These are phyloP conservation scores for Athalia rosae DNA, from an alignment of 2,888 invertebrate genomes.

Conservation along the genomic window DNA sequence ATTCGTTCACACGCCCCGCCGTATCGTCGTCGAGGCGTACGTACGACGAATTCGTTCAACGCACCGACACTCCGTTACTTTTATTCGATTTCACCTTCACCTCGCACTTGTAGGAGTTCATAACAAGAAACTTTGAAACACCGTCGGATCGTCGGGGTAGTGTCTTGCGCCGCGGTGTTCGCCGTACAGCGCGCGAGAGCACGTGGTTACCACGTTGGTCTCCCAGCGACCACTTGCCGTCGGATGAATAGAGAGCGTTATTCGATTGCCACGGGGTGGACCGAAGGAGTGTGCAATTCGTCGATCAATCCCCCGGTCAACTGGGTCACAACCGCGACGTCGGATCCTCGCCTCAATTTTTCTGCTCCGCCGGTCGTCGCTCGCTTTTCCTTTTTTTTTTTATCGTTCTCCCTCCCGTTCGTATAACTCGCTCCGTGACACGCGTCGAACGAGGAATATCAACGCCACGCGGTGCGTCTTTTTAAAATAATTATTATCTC, in stretches of 20 bases:
- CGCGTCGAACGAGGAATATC: too few species aligned
- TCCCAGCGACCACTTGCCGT: constrained; percentile 33
- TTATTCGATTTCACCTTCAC: neutral
- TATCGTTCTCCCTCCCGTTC: too few species aligned
- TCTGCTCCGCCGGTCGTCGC: too few species aligned
- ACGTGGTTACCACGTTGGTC: constrained; percentile 33
- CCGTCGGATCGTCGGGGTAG: neutral
- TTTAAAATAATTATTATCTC: too few species aligned
- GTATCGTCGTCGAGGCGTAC: too few species aligned
- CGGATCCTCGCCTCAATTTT: too few species aligned
- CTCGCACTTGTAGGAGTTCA: neutral
- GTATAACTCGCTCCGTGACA: too few species aligned
- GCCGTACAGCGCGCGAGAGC: constrained; percentile 2
- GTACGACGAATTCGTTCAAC: too few species aligned
- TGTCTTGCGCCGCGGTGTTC: constrained; percentile 15
- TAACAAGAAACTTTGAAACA: neutral
- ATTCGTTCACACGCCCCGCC: constrained; percentile 2
- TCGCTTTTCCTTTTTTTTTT: too few species aligned
- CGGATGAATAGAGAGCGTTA: constrained; percentile 11
- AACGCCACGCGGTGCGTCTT: too few species aligned
- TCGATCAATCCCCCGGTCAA: neutral
- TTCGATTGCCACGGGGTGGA: neutral
- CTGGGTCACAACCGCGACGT: too few species aligned
- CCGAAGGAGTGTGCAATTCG: neutral
- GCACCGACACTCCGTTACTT: neutral